Percentiles rank a stretch among this genome's conserved stretches.
Conservation (phyloP, 2,888 invertebrate species). For the Ophion ellenae region DNA sequence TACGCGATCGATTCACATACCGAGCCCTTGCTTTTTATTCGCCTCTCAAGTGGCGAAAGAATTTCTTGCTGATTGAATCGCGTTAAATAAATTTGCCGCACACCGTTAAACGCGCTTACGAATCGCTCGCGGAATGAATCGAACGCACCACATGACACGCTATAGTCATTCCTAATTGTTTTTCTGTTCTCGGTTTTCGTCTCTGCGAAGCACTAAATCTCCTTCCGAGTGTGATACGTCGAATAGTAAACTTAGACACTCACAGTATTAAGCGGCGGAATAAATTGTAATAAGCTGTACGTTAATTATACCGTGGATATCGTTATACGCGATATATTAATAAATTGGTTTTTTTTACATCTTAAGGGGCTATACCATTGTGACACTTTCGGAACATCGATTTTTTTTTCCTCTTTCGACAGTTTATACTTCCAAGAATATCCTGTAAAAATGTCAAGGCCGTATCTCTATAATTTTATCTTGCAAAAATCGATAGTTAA, state of each 20-base stretch:
- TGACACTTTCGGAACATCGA: no score
- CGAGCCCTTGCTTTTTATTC: neutral
- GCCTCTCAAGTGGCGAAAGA: neutral
- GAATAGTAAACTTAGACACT: conserved; percentile 63
- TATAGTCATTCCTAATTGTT: conserved; percentile 26
- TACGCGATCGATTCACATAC: conserved; percentile 1
- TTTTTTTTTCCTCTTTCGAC: no score
- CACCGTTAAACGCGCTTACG: conserved; percentile 4
- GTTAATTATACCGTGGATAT: conserved; percentile 51
- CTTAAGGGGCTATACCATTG: neutral
- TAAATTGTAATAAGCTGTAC: conserved; percentile 60
- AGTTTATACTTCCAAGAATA: no score
- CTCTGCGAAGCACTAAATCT: conserved; percentile 32
- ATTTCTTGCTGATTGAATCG: neutral
- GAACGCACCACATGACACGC: conserved; percentile 51
- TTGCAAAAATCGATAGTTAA: no score
- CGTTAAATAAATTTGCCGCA: neutral
- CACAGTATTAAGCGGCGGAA: conserved; percentile 68
- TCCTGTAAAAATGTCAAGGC: no score
- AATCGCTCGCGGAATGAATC: conserved; percentile 16
- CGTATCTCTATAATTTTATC: no score
- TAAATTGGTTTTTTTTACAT: conserved; percentile 66
- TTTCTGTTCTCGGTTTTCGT: neutral
- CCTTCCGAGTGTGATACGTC: conserved; percentile 56
- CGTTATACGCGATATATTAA: conserved; percentile 62